Conservation (phyloP, 1,140 invertebrate genomes). For the Idris sp. region DNA sequence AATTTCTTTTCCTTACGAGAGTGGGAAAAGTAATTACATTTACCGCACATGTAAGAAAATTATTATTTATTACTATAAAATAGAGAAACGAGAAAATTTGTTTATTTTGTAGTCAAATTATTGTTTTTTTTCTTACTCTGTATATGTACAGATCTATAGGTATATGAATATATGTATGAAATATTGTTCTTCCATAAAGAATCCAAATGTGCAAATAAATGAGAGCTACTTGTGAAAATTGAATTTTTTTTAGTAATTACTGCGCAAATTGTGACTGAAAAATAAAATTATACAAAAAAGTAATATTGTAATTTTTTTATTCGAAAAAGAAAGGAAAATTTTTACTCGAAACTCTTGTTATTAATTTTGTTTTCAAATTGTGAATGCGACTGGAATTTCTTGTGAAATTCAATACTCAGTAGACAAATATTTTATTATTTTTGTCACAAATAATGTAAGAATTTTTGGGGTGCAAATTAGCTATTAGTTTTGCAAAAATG, state of each 20-base stretch:
- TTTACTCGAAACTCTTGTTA: conserved; percentile 1
- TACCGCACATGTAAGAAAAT: too few relatives aligned
- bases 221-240: conserved; percentile 3
- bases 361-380: too few relatives aligned
- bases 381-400: conserved; percentile 8
- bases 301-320: too few relatives aligned
- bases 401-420: conserved; percentile 27
- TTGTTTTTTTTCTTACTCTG: conserved; percentile 1
- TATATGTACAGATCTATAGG: conserved; percentile 13
- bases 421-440: conserved; percentile 14
- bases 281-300: too few relatives aligned
- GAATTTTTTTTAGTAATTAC: not conserved
- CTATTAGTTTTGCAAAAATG: conserved; percentile 52
- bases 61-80: too few relatives aligned
- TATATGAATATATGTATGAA: conserved; percentile 9
- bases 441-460: conserved; percentile 34
- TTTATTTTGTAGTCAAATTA: too few relatives aligned
- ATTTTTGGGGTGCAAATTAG: conserved; percentile 31
- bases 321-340: not conserved
- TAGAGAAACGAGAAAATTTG: too few relatives aligned
- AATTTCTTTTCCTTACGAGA: too few relatives aligned
- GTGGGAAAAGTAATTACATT: too few relatives aligned
- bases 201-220: conserved; percentile 29
- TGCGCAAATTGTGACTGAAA: too few relatives aligned
- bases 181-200: conserved; percentile 32